Percentiles rank a stretch among this genome's conserved stretches.
Conservation (phyloP, 2,113 vertebrate genomes). For the Bos indicus region DNA sequence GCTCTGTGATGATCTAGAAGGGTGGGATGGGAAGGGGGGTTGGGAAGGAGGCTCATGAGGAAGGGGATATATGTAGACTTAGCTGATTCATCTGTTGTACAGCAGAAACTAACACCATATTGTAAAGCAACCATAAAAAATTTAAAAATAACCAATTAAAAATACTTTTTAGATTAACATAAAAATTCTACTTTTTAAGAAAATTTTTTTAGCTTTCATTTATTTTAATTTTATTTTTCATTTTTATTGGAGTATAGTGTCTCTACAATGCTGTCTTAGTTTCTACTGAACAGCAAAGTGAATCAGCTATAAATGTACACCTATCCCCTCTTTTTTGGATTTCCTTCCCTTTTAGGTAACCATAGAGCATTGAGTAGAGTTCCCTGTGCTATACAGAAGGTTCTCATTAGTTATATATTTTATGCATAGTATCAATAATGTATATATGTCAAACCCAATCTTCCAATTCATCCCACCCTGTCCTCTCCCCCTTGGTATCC, state of each 20-base stretch:
- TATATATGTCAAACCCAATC: background rate
- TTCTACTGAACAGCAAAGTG: background rate
- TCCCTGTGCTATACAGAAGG: background rate
- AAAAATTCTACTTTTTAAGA: background rate
- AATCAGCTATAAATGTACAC: background rate
- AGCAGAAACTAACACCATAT: background rate
- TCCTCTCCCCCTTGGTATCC: background rate
- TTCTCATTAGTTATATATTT: background rate
- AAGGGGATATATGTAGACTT: background rate
- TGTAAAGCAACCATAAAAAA: background rate
- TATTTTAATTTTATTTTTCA: background rate
- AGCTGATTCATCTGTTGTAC: background rate
- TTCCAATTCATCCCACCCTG: background rate
- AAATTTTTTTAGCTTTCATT: background rate
- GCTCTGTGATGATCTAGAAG: background rate
- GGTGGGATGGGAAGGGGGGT: accelerated
- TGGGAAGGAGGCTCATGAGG: background rate
- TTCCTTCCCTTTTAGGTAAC: background rate
- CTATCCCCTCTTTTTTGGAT: background rate
- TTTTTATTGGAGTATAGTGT: background rate
- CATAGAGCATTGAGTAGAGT: background rate
- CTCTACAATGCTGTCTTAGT: background rate
- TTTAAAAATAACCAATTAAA: background rate
- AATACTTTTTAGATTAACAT: background rate
- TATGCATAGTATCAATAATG: background rate